Evolutionary conservation across 2,888 invertebrate genomes (phyloP).

Genomic region (Phragmatobia fuliginosa): DNA sequence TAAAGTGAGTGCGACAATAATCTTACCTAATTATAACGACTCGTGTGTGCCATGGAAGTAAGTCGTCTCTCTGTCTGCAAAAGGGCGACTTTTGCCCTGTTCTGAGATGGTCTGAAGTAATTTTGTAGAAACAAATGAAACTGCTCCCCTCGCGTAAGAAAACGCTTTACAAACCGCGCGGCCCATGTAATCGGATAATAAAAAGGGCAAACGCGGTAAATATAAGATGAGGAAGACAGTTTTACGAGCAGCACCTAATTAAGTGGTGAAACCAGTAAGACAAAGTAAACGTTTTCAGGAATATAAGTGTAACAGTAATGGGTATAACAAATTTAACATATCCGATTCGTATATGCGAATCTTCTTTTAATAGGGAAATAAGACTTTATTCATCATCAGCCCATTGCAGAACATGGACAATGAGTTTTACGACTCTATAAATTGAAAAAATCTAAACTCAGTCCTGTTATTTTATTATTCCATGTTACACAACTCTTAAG

Average conservation of each 20-base stretch:
- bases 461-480: no score
- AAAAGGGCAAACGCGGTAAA: slow-evolving; percentile 87
- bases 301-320: slow-evolving; percentile 60
- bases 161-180: slow-evolving; percentile 83
- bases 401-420: no score
- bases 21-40: slow-evolving; percentile 75
- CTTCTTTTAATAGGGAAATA: background rate
- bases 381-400: background rate
- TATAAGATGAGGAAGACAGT: slow-evolving; percentile 87
- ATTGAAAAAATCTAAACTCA: no score
- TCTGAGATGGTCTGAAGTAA: slow-evolving; percentile 78
- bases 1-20: slow-evolving; percentile 70
- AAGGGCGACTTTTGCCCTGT: slow-evolving; percentile 57
- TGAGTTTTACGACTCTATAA: no score
- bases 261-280: slow-evolving; percentile 85
- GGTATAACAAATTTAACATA: slow-evolving; percentile 17
- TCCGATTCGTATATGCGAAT: background rate
- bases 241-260: slow-evolving; percentile 86
- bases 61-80: slow-evolving; percentile 54
- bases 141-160: slow-evolving; percentile 82
- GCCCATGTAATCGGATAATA: slow-evolving; percentile 87
- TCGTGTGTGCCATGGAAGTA: slow-evolving; percentile 60
- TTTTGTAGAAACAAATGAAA: slow-evolving; percentile 86
- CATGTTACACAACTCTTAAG: no score
- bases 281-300: slow-evolving; percentile 79